phyloP scores from a whole-genome alignment of 92 coral and sea anemone genomes.

The Nematostella vectensis region DNA sequence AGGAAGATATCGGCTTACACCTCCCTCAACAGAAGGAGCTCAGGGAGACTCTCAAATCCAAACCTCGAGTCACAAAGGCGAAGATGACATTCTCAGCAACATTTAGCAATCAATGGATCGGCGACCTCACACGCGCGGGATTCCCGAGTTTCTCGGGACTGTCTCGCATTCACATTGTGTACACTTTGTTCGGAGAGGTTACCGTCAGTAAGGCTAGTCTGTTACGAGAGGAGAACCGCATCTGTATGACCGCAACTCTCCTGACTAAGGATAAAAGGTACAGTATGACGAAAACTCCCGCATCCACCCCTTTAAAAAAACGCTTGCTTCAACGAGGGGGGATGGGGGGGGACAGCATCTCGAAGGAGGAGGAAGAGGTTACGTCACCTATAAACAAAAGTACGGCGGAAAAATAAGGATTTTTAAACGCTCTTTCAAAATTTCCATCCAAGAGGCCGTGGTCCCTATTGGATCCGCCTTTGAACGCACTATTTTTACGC shows the following conservation, averaged over 20 bases:
- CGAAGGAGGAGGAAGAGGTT: too few species aligned
- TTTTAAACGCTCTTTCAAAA: too few species aligned
- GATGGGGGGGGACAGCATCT: too few species aligned
- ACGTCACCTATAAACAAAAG: too few species aligned
- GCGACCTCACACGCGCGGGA: slow-evolving; percentile 46
- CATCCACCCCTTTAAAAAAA: neutral
- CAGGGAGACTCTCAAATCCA: slow-evolving; percentile 27
- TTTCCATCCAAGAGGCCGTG: too few species aligned
- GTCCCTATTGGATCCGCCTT: too few species aligned
- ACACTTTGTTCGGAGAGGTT: slow-evolving; percentile 58
- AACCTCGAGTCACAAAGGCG: slow-evolving; percentile 43
- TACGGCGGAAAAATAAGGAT: too few species aligned
- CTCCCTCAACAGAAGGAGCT: slow-evolving; percentile 36
- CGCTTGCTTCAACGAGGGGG: too few species aligned
- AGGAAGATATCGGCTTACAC: slow-evolving; percentile 58
- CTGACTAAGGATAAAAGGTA: slow-evolving; percentile 35
- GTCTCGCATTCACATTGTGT: slow-evolving; percentile 38
- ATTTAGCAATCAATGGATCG: slow-evolving; percentile 36
- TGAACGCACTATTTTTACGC: too few species aligned
- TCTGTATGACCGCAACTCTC: slow-evolving; percentile 36
- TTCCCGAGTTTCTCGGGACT: slow-evolving; percentile 70
- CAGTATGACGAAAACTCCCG: too few species aligned
- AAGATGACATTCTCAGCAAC: slow-evolving; percentile 36
- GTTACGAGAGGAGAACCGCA: slow-evolving; percentile 24
- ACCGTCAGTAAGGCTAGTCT: slow-evolving; percentile 44